Percentiles rank a stretch among this genome's conserved stretches.
Evolutionary conservation across 2,113 vertebrate genomes (phyloP).

Genomic region (Anhinga rufa): DNA sequence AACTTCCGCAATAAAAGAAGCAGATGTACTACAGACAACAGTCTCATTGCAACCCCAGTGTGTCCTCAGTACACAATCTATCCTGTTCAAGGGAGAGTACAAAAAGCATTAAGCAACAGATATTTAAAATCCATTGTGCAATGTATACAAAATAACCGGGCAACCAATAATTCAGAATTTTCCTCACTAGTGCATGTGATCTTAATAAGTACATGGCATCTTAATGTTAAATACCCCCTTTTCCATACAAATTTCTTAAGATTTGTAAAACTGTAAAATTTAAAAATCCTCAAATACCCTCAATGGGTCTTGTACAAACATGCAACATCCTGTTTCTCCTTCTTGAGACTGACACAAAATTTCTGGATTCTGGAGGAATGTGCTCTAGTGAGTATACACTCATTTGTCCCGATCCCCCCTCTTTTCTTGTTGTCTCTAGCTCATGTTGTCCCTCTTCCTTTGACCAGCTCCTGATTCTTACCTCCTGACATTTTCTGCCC

Average conservation of each 20-base stretch:
- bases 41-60: not conserved
- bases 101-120: not conserved
- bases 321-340: not conserved
- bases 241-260: not conserved
- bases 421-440: not conserved
- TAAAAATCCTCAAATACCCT: not conserved
- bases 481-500: not conserved
- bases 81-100: not conserved
- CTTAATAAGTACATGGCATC: not conserved
- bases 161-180: not conserved
- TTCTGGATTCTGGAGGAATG: not conserved
- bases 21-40: not conserved
- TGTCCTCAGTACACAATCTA: not conserved
- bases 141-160: not conserved
- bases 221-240: not conserved
- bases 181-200: not conserved
- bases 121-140: not conserved
- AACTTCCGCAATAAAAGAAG: not conserved
- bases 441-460: not conserved
- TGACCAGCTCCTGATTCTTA: not conserved
- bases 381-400: not conserved
- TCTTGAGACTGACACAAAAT: not conserved
- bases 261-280: not conserved
- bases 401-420: rapidly evolving
- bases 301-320: not conserved